Evolutionary conservation across 2,888 invertebrate species (phyloP), one percentile per base, ranked within the genome.

Genomic region (Ophioninae sp.): DNA sequence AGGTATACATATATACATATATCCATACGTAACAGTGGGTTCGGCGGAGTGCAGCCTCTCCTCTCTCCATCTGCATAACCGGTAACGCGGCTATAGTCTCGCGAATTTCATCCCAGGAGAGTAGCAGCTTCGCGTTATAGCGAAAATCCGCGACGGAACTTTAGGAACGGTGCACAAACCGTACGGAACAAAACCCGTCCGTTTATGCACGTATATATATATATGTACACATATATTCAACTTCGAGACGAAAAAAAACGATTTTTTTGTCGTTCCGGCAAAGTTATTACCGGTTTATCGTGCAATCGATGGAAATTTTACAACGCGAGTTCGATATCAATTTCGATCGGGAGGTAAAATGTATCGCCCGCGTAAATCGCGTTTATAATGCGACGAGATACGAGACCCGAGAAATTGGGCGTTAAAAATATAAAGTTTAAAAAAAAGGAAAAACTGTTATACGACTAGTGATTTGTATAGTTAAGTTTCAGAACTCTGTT

Each of bases 31-130:
- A 79, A 84, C 30, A 74, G 81, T 76, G 62, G 77, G 79, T 79
- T 79, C 69, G 68, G 57, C 39, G 65, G 74, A 70, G 83, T 73
- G 83, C 83, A 83, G 82, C 83, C 85, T 80, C 79, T 82, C 79
- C 82, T 82, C 83, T 82, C 81, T 82, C 79, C 87, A 90, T 90
- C 90, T 90, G 89, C 90, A 90, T 90, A 90, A 90, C 90, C 90
- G 90, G 90, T 90, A 90, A 61, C 39, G 69, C 79, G 76, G 69
- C 85, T 87, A 87, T 86, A 88, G 86, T 88, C 87, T 86, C 87
- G 87, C 87, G 85, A 88, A 88, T 87, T 87, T 87, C 86, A 86
- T 79, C 68, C 68, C 75, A 21, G 56, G 73, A 70, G 69, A 69
- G 70, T 79, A 68, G 75, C 64, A 41, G 44, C 61, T 57, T 74